Evolutionary conservation across 2,797 vertebrate genomes (phyloP).

Genomic region (Ptychadena robeensis): DNA sequence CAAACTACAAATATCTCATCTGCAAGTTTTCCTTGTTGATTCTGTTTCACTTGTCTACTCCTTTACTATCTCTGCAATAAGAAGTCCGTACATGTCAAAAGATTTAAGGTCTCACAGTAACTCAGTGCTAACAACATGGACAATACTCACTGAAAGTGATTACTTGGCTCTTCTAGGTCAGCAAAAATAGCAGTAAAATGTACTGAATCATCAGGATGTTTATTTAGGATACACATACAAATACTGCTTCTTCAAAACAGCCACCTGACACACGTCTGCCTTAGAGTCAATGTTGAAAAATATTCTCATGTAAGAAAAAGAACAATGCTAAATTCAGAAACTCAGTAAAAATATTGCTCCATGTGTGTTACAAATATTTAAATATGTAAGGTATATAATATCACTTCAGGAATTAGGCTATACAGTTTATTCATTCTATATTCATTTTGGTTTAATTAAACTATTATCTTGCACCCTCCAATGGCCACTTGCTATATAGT

Average conservation of each 20-base stretch:
- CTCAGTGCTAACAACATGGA: slow-evolving; percentile 2
- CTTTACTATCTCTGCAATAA: slow-evolving; percentile 2
- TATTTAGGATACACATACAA: slow-evolving; percentile 5
- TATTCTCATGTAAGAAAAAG: too few species aligned
- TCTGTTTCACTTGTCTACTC: not conserved
- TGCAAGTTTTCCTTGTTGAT: slow-evolving; percentile 17
- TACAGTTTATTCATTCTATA: not conserved
- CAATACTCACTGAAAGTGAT: slow-evolving; percentile 24
- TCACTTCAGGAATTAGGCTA: too few species aligned
- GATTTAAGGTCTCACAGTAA: slow-evolving; percentile 34
- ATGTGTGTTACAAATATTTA: too few species aligned
- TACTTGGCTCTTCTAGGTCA: slow-evolving; percentile 3
- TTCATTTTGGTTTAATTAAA: too few species aligned
- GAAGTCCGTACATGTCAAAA: slow-evolving; percentile 31
- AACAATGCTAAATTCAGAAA: too few species aligned
- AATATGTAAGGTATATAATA: too few species aligned
- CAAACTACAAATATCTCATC: not conserved
- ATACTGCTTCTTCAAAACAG: not conserved
- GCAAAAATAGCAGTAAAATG: slow-evolving; percentile 12
- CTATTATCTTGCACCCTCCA: too few species aligned
- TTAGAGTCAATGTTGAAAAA: not conserved
- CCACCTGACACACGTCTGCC: not conserved
- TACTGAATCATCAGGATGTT: slow-evolving; percentile 29
- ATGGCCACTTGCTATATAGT: too few species aligned
- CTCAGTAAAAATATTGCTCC: too few species aligned